These are phyloP conservation scores for Julus scandinavius DNA, from an alignment of 2,888 invertebrate genomes.

Conservation along the genomic window DNA sequence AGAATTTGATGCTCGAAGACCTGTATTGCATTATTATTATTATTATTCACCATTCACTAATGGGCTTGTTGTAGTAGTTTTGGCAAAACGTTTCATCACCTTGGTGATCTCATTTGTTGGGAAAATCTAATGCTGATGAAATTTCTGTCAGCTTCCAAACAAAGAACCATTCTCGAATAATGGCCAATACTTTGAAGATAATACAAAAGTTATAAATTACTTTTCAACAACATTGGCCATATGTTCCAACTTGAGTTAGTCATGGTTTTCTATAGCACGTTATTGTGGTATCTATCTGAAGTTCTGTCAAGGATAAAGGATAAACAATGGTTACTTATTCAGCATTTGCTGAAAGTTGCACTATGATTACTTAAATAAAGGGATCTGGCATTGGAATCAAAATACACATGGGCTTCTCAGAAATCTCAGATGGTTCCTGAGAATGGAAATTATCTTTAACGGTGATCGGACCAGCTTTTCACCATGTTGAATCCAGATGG, in stretches of 20 bases:
- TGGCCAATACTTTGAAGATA: not conserved
- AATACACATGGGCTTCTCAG: not conserved
- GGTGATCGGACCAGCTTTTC: too few species aligned
- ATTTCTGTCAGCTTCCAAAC: not conserved
- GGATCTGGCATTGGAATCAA: too few species aligned
- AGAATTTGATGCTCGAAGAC: conserved; percentile 18
- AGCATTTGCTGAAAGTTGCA: too few species aligned
- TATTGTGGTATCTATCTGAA: not conserved
- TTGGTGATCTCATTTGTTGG: conserved; percentile 6
- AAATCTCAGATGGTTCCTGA: not conserved
- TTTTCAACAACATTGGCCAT: not conserved
- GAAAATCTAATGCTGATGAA: not conserved
- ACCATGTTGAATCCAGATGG: not conserved
- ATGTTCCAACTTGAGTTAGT: not conserved
- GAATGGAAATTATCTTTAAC: too few species aligned
- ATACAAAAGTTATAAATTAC: conserved; percentile 18
- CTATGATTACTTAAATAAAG: too few species aligned
- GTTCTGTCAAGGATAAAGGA: not conserved
- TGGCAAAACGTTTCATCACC: not conserved
- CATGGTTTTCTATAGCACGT: not conserved
- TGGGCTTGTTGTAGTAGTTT: not conserved
- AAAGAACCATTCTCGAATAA: not conserved
- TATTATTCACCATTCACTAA: not conserved
- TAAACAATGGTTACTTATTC: too few species aligned
- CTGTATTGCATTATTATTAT: not conserved